phyloP scores from a whole-genome alignment of 2,888 invertebrate genomes.

The Drosophila anomelani region DNA sequence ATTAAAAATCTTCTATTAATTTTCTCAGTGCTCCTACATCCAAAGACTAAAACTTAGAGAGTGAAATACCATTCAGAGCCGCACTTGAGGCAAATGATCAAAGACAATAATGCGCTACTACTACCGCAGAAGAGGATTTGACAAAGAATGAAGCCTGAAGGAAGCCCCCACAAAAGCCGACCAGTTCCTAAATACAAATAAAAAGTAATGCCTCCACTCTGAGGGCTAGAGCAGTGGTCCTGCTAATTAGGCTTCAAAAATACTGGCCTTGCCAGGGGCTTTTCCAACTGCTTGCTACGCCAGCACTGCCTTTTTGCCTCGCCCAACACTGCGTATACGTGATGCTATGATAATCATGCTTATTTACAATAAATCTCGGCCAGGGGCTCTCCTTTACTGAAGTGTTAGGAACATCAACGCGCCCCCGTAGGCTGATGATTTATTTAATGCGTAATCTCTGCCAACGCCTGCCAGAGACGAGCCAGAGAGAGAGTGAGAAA shows the following conservation, averaged over 20 bases:
- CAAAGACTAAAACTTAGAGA: neutral
- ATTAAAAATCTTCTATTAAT: neutral
- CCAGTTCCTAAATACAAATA: neutral
- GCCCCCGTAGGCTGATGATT: conserved; percentile 63
- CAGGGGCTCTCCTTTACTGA: conserved; percentile 49
- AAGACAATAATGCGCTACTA: conserved; percentile 9
- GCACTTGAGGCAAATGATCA: conserved; percentile 36
- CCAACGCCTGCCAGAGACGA: conserved; percentile 64
- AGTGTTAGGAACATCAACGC: conserved; percentile 65
- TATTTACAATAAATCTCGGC: conserved; percentile 79
- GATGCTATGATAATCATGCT: conserved; percentile 79
- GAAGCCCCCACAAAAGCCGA: conserved; percentile 9
- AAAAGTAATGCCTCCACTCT: neutral
- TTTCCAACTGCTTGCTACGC: no score
- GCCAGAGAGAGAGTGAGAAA: conserved; percentile 9
- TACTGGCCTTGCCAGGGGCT: conserved; percentile 20
- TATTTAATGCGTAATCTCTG: conserved; percentile 79
- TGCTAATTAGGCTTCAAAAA: conserved; percentile 33
- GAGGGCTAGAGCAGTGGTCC: neutral
- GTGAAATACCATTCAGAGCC: conserved; percentile 15
- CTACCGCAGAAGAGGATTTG: neutral
- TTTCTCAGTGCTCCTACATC: neutral
- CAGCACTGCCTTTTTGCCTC: neutral
- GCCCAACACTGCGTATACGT: conserved; percentile 70
- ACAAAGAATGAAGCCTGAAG: conserved; percentile 1